Percentiles rank a stretch among this genome's conserved stretches.
phyloP scores from a whole-genome alignment of 2,888 invertebrate species.

The Macroteleia sp. region DNA sequence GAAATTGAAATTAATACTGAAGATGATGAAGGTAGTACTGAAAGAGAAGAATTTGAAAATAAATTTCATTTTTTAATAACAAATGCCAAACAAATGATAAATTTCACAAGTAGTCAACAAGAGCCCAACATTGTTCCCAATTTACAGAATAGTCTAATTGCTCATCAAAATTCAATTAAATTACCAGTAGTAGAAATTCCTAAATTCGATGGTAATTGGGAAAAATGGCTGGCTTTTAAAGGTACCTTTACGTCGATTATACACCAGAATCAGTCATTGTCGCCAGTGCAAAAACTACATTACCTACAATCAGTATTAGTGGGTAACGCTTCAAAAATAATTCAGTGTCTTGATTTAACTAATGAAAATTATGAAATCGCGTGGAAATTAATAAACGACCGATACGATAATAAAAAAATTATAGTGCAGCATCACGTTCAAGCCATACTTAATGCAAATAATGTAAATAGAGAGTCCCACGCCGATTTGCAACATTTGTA shows the following conservation, averaged over 20 bases:
- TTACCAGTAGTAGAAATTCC: background rate
- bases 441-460: too few relatives aligned
- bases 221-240: slow-evolving; percentile 4
- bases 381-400: slow-evolving; percentile 26
- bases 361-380: slow-evolving; percentile 52
- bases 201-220: slow-evolving; percentile 17
- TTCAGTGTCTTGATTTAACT: slow-evolving; percentile 1
- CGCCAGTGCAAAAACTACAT: slow-evolving; percentile 1
- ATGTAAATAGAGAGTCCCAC: background rate
- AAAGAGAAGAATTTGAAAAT: slow-evolving; percentile 3
- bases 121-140: background rate
- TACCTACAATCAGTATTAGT: slow-evolving; percentile 8
- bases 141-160: background rate
- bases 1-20: too few relatives aligned
- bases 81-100: background rate
- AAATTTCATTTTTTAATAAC: background rate
- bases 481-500: background rate
- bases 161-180: slow-evolving; percentile 6
- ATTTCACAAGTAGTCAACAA: background rate
- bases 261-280: background rate
- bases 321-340: background rate
- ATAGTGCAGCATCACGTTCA: slow-evolving; percentile 7
- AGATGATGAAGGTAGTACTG: too few relatives aligned
- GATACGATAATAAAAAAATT: background rate
- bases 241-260: background rate